Conservation (phyloP, 2,797 vertebrate species). For the Mormyrus proboscirostris region DNA sequence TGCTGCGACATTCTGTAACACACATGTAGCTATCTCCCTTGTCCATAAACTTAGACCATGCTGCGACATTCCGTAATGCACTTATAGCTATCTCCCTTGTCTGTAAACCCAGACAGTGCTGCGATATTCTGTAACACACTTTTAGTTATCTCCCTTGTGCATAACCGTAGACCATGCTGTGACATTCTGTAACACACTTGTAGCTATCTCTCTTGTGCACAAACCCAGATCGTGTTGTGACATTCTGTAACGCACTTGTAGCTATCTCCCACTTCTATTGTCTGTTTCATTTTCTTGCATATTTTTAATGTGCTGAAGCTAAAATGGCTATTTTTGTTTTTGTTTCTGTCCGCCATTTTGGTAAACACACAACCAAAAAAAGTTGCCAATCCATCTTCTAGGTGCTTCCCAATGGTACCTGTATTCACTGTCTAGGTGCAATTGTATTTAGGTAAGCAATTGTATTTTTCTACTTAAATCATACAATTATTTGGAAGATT, state of each 20-base stretch:
- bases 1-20: too few relatives aligned
- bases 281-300: neutral
- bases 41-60: neutral
- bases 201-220: neutral
- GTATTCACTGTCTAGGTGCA: neutral
- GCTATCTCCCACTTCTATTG: neutral
- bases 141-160: too few relatives aligned
- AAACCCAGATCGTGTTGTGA: neutral
- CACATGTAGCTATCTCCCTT: neutral
- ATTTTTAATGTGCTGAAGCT: neutral
- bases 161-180: too few relatives aligned
- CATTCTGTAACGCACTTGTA: neutral
- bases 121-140: too few relatives aligned
- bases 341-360: neutral
- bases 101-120: too few relatives aligned
- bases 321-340: neutral
- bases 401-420: neutral
- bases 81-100: neutral
- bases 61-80: neutral
- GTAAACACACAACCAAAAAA: neutral
- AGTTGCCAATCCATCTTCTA: neutral
- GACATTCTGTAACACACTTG: too few relatives aligned
- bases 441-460: neutral
- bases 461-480: neutral
- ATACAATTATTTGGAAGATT: neutral